These are phyloP conservation scores for Diuraphis noxia DNA, from an alignment of 1,140 invertebrate genomes.

Conservation along the genomic window DNA sequence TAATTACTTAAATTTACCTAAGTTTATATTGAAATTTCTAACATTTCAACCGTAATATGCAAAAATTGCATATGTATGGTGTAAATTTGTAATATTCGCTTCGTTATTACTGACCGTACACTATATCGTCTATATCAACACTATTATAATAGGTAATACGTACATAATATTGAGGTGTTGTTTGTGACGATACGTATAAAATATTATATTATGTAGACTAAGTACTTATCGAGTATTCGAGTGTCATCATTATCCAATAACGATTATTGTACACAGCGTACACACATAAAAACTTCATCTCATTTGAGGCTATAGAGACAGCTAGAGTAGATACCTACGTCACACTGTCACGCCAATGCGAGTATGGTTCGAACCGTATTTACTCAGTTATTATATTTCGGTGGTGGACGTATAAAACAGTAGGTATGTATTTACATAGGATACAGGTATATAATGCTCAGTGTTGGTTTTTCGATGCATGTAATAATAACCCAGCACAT, in stretches of 20 bases:
- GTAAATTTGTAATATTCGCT: too few relatives aligned
- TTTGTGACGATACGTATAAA: too few relatives aligned
- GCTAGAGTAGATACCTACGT: not conserved
- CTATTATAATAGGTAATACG: too few relatives aligned
- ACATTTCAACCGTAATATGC: too few relatives aligned
- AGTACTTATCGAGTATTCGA: not conserved
- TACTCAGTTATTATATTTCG: not conserved
- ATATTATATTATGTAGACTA: too few relatives aligned
- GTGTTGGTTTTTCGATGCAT: not conserved
- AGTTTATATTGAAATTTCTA: too few relatives aligned
- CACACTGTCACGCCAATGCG: not conserved
- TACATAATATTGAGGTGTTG: too few relatives aligned
- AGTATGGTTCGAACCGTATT: not conserved
- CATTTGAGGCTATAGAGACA: not conserved
- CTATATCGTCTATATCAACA: too few relatives aligned
- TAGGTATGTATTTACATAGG: not conserved
- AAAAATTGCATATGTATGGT: too few relatives aligned
- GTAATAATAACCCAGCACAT: not conserved
- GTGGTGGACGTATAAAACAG: not conserved
- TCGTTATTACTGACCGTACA: too few relatives aligned
- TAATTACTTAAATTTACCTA: too few relatives aligned
- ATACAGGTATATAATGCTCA: too few relatives aligned
- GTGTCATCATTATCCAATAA: not conserved
- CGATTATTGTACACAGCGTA: not conserved
- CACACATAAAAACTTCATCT: not conserved